phyloP scores from a whole-genome alignment of 2,797 vertebrate species.

The Mormyrops attenuatus region DNA sequence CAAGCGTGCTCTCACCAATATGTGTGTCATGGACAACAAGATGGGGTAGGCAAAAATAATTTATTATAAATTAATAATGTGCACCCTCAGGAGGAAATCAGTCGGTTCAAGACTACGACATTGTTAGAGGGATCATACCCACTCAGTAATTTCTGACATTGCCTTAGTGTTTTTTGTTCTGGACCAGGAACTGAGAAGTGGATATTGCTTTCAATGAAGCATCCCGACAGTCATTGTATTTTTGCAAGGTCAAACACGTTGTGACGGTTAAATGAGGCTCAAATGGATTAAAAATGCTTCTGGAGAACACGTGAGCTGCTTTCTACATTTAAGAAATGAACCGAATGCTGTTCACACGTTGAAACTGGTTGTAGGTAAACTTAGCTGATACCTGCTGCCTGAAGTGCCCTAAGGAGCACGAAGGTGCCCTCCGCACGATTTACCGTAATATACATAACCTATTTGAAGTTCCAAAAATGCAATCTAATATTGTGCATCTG shows the following conservation, averaged over 20 bases:
- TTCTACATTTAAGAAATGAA: background rate
- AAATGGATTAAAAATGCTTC: background rate
- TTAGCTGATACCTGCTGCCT: background rate
- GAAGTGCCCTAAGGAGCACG: background rate
- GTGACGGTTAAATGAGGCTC: background rate
- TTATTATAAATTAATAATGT: background rate
- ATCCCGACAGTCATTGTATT: background rate
- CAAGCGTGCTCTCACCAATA: background rate
- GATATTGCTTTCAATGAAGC: background rate
- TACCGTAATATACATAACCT: background rate
- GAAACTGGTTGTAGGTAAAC: background rate
- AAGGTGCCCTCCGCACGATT: background rate
- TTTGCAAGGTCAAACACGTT: background rate
- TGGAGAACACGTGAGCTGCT: background rate
- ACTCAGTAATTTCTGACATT: background rate
- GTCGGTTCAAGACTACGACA: background rate
- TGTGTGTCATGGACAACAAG: background rate
- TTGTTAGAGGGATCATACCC: background rate
- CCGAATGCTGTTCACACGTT: background rate
- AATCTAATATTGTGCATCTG: no score
- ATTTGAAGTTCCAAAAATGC: background rate
- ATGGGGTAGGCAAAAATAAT: background rate
- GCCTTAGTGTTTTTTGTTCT: background rate
- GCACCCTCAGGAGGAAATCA: background rate
- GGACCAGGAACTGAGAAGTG: background rate